Evolutionary conservation across 2,888 invertebrate species (phyloP).

Genomic region (Tipula helvola): DNA sequence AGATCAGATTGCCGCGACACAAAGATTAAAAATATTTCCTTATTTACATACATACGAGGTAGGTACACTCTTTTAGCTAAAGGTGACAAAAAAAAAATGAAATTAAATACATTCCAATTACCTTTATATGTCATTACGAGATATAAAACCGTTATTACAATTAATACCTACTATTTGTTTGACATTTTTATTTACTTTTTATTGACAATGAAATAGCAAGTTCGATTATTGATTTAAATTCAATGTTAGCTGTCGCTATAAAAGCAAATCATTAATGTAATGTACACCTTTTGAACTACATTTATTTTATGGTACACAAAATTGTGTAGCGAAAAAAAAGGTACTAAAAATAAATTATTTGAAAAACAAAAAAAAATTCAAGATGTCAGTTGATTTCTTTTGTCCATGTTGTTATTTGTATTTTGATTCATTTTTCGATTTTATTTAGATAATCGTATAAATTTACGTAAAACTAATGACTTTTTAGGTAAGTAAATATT

Average conservation of each 20-base stretch:
- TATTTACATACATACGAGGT: neutral
- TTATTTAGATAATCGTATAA: neutral
- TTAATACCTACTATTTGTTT: neutral
- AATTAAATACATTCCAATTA: neutral
- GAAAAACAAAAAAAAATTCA: neutral
- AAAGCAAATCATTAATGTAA: neutral
- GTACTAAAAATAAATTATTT: neutral
- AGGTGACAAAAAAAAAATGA: neutral
- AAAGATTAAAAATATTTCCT: neutral
- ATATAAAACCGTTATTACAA: neutral
- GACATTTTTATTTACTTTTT: neutral
- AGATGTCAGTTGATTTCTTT: neutral
- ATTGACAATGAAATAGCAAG: neutral
- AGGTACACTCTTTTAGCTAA: neutral
- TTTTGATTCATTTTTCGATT: too few relatives aligned
- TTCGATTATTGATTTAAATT: neutral
- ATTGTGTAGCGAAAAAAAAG: neutral
- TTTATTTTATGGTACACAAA: neutral
- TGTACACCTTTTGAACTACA: neutral
- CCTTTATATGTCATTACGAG: neutral
- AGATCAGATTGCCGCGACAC: neutral
- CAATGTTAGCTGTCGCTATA: neutral
- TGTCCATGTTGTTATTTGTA: neutral
- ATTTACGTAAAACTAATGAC: neutral
- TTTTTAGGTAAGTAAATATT: neutral